Evolutionary conservation across 2,113 vertebrate species (phyloP).

Genomic region (Fregetta grallaria): DNA sequence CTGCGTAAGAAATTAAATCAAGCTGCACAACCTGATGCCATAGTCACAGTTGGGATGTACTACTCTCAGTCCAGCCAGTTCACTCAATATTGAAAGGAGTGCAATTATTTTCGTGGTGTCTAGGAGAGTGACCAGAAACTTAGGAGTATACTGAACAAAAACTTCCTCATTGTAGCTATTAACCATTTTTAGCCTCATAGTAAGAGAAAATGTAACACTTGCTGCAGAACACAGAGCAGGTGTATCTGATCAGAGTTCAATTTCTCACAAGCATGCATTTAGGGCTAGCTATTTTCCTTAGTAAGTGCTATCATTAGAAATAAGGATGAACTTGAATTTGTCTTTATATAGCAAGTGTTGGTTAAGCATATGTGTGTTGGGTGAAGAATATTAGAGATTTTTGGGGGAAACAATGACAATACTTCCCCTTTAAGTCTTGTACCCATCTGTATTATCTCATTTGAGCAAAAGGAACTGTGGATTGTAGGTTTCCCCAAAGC

Average conservation of each 20-base stretch:
- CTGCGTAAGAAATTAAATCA: background rate
- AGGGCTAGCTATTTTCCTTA: background rate
- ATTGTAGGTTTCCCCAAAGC: background rate
- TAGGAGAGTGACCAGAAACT: background rate
- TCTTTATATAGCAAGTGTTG: background rate
- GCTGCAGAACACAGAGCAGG: background rate
- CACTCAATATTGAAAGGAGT: background rate
- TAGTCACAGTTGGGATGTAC: fast-evolving
- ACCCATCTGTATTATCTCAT: background rate
- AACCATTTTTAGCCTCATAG: background rate
- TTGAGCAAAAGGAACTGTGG: background rate
- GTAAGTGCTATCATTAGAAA: background rate
- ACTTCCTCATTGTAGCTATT: background rate
- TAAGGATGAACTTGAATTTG: background rate
- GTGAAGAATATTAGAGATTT: background rate
- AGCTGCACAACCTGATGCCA: background rate
- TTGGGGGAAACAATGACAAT: fast-evolving
- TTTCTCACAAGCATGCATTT: background rate
- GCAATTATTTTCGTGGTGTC: background rate
- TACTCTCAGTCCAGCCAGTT: background rate
- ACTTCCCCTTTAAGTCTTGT: background rate
- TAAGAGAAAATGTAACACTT: background rate
- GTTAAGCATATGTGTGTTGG: background rate
- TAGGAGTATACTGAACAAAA: background rate
- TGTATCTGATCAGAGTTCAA: background rate